These are phyloP conservation scores for Ceratitis capitata DNA, from an alignment of 1,140 invertebrate species.

Conservation along the genomic window DNA sequence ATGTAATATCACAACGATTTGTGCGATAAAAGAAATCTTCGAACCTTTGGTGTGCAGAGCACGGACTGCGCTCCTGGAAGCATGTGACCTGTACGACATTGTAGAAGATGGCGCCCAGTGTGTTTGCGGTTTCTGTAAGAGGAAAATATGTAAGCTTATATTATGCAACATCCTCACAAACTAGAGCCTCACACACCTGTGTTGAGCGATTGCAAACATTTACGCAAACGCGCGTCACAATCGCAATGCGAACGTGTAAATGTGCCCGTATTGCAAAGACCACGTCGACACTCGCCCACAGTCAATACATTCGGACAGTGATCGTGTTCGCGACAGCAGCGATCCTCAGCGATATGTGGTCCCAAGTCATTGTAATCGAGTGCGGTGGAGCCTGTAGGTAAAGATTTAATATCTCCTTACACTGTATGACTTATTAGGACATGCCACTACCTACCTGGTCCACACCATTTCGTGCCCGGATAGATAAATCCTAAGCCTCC, in stretches of 20 bases:
- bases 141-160: constrained; percentile 6
- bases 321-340: constrained; percentile 82
- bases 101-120: constrained; percentile 76
- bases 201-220: constrained; percentile 74
- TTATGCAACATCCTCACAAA: not conserved
- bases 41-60: constrained; percentile 73
- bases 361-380: constrained; percentile 74
- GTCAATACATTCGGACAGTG: constrained; percentile 73
- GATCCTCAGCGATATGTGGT: constrained; percentile 72
- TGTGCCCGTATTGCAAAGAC: constrained; percentile 75
- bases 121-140: constrained; percentile 71
- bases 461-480: constrained; percentile 80
- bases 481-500: constrained; percentile 67
- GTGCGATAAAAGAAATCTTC: constrained; percentile 55
- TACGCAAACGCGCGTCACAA: constrained; percentile 75
- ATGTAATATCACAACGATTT: constrained; percentile 56
- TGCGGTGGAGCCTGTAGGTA: constrained; percentile 67
- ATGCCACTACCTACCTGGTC: constrained; percentile 68
- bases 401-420: not conserved
- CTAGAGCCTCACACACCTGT: constrained; percentile 58
- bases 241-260: constrained; percentile 78
- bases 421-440: not conserved
- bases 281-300: constrained; percentile 71
- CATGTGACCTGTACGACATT: constrained; percentile 76
- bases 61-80: constrained; percentile 73